Conservation (phyloP, 2,888 invertebrate species). For the Automeris io region DNA sequence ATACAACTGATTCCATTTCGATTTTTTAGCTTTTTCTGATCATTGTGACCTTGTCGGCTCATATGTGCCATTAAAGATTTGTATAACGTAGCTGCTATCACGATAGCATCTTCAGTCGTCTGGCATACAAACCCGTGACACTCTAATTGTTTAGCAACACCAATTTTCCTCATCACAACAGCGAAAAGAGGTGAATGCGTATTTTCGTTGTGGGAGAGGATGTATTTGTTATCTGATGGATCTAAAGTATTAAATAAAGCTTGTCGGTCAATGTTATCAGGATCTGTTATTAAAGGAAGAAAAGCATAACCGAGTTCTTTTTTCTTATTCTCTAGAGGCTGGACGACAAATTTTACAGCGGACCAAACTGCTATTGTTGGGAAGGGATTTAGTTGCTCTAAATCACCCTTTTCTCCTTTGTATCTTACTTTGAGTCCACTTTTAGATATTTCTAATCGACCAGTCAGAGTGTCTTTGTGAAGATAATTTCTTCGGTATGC, state of each 20-base stretch:
- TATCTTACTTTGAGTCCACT: conserved; percentile 85
- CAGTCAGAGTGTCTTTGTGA: conserved; percentile 72
- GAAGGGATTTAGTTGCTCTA: conserved; percentile 86
- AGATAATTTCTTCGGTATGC: conserved; percentile 75
- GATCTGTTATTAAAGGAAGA: conserved; percentile 89
- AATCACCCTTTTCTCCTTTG: conserved; percentile 78
- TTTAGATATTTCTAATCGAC: conserved; percentile 81
- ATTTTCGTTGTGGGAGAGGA: conserved; percentile 75
- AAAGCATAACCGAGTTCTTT: conserved; percentile 83
- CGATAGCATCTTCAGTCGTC: conserved; percentile 92
- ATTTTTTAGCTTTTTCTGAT: conserved; percentile 80
- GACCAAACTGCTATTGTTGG: conserved; percentile 96
- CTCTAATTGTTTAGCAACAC: conserved; percentile 87
- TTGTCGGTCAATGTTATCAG: conserved; percentile 85
- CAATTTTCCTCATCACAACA: conserved; percentile 90
- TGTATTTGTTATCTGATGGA: conserved; percentile 73
- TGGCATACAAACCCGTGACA: conserved; percentile 95
- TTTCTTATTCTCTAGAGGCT: conserved; percentile 75
- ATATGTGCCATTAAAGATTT: conserved; percentile 91
- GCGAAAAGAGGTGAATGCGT: conserved; percentile 91
- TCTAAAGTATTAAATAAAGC: conserved; percentile 79
- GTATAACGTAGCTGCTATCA: conserved; percentile 93
- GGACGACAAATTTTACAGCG: conserved; percentile 89
- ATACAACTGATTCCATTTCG: conserved; percentile 86
- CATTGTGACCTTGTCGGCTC: conserved; percentile 74